These are phyloP conservation scores for Stichodactyla helianthus DNA, from an alignment of 64 coral and sea anemone species.

Conservation along the genomic window DNA sequence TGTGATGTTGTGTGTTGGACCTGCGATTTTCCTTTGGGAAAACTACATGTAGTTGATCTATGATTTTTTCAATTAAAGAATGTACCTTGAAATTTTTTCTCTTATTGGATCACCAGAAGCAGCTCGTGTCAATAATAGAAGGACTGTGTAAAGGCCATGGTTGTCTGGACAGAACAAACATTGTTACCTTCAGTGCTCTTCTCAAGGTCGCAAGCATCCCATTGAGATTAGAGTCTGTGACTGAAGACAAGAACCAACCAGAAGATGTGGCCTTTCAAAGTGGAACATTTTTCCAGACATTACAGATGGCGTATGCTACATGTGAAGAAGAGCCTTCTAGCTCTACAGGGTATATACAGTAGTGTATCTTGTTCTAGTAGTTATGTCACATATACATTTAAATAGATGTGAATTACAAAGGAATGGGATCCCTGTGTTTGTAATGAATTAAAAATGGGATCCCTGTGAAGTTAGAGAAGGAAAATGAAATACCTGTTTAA, in stretches of 20 bases:
- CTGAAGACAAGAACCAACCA: neutral
- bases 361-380: too few species aligned
- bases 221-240: neutral
- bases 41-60: neutral
- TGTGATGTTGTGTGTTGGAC: too few species aligned
- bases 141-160: conserved; percentile 99
- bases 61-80: neutral
- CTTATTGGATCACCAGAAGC: conserved; percentile 48
- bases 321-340: conserved; percentile 13
- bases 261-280: neutral
- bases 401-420: neutral
- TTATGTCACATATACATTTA: neutral
- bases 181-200: conserved; percentile 50
- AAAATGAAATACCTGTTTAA: too few species aligned
- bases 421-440: neutral
- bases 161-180: conserved; percentile 72
- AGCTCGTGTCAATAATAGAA: conserved; percentile 81
- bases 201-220: conserved; percentile 30
- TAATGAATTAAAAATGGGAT: too few species aligned
- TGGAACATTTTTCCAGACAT: conserved; percentile 35
- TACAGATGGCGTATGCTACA: conserved; percentile 40
- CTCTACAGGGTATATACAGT: neutral
- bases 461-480: too few species aligned
- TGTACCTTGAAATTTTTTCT: neutral
- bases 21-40: too few species aligned